Conservation (phyloP, 2,113 vertebrate species). For the Podocnemis expansa region DNA sequence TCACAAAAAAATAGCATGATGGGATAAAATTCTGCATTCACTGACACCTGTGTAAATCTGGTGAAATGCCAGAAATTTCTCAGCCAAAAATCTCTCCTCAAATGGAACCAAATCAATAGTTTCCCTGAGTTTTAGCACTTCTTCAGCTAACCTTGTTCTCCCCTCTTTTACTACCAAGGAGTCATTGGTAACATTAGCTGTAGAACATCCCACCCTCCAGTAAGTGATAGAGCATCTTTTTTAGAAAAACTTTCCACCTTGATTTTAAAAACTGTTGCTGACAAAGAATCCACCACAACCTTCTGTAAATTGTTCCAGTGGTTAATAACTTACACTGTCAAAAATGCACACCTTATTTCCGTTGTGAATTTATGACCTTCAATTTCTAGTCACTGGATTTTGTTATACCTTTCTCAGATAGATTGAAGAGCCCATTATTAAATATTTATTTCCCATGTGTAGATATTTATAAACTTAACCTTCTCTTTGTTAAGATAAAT, state of each 20-base stretch:
- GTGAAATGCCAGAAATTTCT: not conserved
- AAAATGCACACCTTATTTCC: not conserved
- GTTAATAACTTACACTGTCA: not conserved
- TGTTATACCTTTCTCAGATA: not conserved
- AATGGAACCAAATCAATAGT: not conserved
- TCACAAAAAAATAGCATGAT: not conserved
- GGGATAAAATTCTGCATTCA: not conserved
- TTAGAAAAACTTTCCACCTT: not conserved
- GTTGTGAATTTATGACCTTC: not conserved
- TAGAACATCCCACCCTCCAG: not conserved
- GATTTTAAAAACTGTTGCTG: not conserved
- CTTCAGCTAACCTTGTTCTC: not conserved
- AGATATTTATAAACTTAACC: not conserved
- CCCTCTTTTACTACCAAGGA: not conserved
- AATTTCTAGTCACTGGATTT: not conserved
- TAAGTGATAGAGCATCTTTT: not conserved
- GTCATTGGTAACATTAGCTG: not conserved
- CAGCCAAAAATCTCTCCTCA: not conserved
- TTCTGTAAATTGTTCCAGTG: not conserved
- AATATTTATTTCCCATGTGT: not conserved
- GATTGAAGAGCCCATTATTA: not conserved
- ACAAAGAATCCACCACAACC: not conserved
- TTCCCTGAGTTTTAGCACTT: not conserved
- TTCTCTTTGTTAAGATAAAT: not conserved
- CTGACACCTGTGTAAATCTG: constrained; percentile 8